Evolutionary conservation across 2,113 vertebrate species (phyloP).

Genomic region (Mustelus asterias): DNA sequence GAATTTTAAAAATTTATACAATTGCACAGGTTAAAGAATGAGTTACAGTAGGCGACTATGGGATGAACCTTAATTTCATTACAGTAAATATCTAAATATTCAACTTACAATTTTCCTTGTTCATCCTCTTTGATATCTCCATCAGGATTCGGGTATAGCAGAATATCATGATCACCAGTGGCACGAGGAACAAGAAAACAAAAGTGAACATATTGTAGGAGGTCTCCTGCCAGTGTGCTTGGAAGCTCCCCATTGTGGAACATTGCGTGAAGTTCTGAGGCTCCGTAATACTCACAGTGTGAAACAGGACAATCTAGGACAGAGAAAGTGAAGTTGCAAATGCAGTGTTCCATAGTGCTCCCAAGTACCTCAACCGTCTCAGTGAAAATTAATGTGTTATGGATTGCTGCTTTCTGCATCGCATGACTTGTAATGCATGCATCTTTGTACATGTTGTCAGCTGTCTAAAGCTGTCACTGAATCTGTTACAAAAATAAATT

Average conservation of each 20-base stretch:
- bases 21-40: background rate
- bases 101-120: conserved; percentile 54
- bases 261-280: conserved; percentile 69
- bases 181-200: conserved; percentile 66
- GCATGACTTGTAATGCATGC: background rate
- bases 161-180: conserved; percentile 67
- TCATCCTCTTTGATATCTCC: conserved; percentile 68
- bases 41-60: background rate
- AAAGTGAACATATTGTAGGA: conserved; percentile 74
- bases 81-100: background rate
- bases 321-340: background rate
- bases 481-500: background rate
- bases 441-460: background rate
- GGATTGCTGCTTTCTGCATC: background rate
- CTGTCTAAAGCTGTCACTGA: background rate
- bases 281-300: conserved; percentile 64
- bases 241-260: conserved; percentile 64
- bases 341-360: background rate
- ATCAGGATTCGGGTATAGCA: conserved; percentile 67
- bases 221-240: conserved; percentile 64
- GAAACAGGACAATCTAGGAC: conserved; percentile 64
- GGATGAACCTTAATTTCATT: background rate
- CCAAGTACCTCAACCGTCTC: background rate
- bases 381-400: conserved; percentile 16
- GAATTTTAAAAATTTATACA: no score